Conservation (phyloP, 2,797 vertebrate species). For the Hypotaenidia philippensis region DNA sequence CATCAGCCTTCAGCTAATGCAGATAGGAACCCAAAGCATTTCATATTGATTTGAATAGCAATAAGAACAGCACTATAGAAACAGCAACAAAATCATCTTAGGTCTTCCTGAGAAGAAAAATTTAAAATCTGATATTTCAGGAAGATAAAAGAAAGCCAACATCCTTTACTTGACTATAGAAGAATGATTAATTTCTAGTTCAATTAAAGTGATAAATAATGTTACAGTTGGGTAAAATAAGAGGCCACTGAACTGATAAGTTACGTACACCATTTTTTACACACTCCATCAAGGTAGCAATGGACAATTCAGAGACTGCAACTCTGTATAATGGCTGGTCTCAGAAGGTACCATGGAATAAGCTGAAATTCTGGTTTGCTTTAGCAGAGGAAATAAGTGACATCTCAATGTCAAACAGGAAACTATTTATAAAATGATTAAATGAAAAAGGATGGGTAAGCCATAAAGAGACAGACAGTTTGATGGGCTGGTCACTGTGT, state of each 20-base stretch:
- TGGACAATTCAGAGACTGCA: not conserved
- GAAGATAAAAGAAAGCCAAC: not conserved
- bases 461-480: not conserved
- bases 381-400: not conserved
- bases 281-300: not conserved
- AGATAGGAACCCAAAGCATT: not conserved
- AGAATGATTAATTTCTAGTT: not conserved
- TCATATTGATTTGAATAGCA: not conserved
- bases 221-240: not conserved
- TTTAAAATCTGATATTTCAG: not conserved
- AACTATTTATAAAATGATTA: not conserved
- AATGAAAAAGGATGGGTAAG: not conserved
- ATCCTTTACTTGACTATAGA: not conserved
- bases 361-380: not conserved
- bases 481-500: not conserved
- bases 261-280: not conserved
- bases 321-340: not conserved
- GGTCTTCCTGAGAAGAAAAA: not conserved
- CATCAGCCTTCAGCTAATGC: not conserved
- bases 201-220: conserved; percentile 1
- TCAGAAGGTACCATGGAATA: not conserved
- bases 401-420: not conserved
- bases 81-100: not conserved
- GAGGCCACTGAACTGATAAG: not conserved
- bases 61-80: not conserved